Evolutionary conservation across 2,113 vertebrate genomes (phyloP).

Genomic region (Murina feae): DNA sequence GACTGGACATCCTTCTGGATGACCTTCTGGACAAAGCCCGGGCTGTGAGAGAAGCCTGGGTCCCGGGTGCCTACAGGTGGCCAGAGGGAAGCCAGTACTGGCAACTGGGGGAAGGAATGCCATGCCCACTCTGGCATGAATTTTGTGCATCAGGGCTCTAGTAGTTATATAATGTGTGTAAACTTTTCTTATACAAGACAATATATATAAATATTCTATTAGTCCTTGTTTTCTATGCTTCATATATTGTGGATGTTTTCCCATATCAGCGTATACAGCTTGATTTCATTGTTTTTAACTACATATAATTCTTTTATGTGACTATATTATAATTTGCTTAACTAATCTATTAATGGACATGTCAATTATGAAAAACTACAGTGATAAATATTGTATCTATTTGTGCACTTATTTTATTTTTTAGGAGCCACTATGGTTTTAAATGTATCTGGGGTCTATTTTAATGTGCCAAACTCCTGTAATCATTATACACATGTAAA

Average conservation of each 20-base stretch:
- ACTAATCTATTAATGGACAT: neutral
- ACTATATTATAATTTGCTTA: neutral
- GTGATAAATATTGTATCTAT: neutral
- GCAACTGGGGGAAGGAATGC: too few relatives aligned
- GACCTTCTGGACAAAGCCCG: too few relatives aligned
- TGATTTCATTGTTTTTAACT: neutral
- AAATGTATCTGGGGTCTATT: neutral
- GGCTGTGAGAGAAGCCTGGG: too few relatives aligned
- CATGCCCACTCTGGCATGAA: too few relatives aligned
- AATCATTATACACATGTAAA: neutral
- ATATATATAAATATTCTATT: neutral
- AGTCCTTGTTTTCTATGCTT: neutral
- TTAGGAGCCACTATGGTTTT: neutral
- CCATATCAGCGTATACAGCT: neutral
- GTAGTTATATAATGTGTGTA: neutral
- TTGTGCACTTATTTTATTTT: slow-evolving; percentile 7
- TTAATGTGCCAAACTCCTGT: neutral
- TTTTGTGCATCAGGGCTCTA: too few relatives aligned
- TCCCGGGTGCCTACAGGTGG: too few relatives aligned
- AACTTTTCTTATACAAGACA: neutral
- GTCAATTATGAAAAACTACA: neutral
- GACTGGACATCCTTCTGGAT: too few relatives aligned
- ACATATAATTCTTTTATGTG: neutral
- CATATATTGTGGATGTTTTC: neutral
- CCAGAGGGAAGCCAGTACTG: too few relatives aligned